phyloP scores from a whole-genome alignment of 2,113 vertebrate genomes.

The Amia ocellicauda region DNA sequence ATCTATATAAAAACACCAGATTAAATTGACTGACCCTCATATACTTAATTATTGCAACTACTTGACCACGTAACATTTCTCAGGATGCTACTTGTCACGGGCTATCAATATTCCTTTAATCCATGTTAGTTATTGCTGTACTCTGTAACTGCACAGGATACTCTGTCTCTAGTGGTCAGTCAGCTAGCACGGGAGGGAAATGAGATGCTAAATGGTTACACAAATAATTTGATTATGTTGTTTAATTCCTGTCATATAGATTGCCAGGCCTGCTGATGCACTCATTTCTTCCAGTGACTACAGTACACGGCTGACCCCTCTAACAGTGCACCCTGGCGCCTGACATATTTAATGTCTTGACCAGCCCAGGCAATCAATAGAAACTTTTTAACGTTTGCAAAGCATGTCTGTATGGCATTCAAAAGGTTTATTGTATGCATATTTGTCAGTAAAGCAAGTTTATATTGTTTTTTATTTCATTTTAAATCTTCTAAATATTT shows the following conservation, averaged over 20 bases:
- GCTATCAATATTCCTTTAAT: conserved; percentile 83
- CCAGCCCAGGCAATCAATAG: conserved; percentile 41
- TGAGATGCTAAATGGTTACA: conserved; percentile 64
- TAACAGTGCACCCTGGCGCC: conserved; percentile 27
- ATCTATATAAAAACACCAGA: conserved; percentile 86
- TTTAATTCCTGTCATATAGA: conserved; percentile 69
- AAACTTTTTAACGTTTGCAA: conserved; percentile 34
- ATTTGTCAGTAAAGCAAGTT: too few species aligned
- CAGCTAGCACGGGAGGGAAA: conserved; percentile 56
- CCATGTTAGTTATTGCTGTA: conserved; percentile 72
- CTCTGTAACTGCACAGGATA: conserved; percentile 70
- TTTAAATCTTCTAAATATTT: too few species aligned
- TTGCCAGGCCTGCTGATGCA: conserved; percentile 57
- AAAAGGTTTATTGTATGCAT: neutral
- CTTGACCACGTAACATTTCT: conserved; percentile 79
- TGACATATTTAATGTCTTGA: conserved; percentile 43
- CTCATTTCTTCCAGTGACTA: conserved; percentile 46
- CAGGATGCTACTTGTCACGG: conserved; percentile 74
- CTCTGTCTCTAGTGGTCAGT: conserved; percentile 66
- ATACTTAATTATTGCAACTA: conserved; percentile 88
- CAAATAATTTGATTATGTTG: conserved; percentile 69
- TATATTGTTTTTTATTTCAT: too few species aligned
- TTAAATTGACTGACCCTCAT: conserved; percentile 87
- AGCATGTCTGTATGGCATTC: conserved; percentile 27
- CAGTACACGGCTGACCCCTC: conserved; percentile 53